Evolutionary conservation across 1,140 invertebrate species (phyloP).

Genomic region (Andricus grossulariae): DNA sequence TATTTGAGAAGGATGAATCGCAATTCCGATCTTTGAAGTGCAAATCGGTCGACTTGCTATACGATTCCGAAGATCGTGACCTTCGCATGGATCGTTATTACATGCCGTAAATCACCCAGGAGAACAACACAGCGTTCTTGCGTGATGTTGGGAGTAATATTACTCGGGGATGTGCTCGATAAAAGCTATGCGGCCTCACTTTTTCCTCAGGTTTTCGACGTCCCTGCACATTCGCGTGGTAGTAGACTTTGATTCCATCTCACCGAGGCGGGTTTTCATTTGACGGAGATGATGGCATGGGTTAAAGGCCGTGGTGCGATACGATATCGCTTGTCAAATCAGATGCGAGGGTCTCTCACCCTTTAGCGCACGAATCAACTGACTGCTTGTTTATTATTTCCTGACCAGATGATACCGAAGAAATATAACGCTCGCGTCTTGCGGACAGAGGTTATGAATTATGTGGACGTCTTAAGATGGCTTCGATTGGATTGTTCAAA

Average conservation of each 20-base stretch:
- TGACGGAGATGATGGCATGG: constrained; percentile 6
- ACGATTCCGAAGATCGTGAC: constrained; percentile 37
- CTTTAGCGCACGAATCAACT: not conserved
- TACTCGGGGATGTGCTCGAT: constrained; percentile 36
- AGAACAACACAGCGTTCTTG: constrained; percentile 39
- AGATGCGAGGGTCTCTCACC: constrained; percentile 15
- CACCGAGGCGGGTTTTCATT: not conserved
- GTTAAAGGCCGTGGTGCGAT: constrained; percentile 11
- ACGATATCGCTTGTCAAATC: constrained; percentile 12
- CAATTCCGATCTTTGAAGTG: constrained; percentile 2
- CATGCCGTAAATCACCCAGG: constrained; percentile 44
- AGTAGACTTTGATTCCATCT: constrained; percentile 17
- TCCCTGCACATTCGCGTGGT: not conserved
- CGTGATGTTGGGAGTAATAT: constrained; percentile 41
- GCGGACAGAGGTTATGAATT: constrained; percentile 16
- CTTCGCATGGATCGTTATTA: constrained; percentile 46
- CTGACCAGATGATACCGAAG: constrained; percentile 12
- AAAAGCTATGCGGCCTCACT: constrained; percentile 34
- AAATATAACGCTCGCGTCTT: constrained; percentile 7
- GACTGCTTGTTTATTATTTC: constrained; percentile 17
- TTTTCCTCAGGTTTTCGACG: not conserved
- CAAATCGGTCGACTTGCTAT: not conserved
- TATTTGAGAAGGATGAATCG: constrained; percentile 6
- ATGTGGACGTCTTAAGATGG: not conserved
- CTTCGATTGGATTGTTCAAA: no score